Percentiles rank a stretch among this genome's conserved stretches.
Evolutionary conservation across 2,113 vertebrate genomes (phyloP).

Genomic region (Motacilla alba): DNA sequence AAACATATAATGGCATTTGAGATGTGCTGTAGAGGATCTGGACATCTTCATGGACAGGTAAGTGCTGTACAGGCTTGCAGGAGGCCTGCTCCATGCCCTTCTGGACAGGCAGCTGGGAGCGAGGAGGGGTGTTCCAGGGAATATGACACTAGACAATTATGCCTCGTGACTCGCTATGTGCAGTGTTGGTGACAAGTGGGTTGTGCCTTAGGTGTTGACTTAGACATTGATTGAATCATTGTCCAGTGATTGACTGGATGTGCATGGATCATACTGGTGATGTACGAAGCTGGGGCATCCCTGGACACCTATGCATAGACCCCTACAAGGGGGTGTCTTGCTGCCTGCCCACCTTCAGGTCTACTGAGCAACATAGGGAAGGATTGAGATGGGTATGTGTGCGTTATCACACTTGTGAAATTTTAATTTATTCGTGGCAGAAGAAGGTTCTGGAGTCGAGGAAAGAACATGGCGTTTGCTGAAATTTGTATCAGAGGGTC

Average conservation of each 20-base stretch:
- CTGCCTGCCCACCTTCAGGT: neutral
- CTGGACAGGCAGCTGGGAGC: neutral
- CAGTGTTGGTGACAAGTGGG: neutral
- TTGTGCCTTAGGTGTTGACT: neutral
- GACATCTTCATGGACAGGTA: neutral
- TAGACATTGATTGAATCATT: neutral
- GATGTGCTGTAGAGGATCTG: neutral
- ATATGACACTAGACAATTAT: neutral
- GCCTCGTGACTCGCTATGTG: neutral
- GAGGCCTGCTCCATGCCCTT: neutral
- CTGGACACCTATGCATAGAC: neutral
- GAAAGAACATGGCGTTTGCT: neutral
- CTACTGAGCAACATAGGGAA: neutral
- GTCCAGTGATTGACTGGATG: neutral
- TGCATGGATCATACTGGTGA: neutral
- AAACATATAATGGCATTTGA: neutral
- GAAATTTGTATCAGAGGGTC: neutral
- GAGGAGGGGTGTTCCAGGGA: neutral
- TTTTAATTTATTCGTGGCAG: neutral
- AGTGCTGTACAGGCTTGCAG: neutral
- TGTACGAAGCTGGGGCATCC: neutral
- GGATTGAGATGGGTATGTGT: fast-evolving
- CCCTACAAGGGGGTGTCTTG: neutral
- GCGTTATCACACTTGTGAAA: neutral
- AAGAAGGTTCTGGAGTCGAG: neutral